A percentile compares a stretch with the other conserved stretches of the same genome.
Evolutionary conservation across 2,888 invertebrate species (phyloP).

Genomic region (Anodontia alba): DNA sequence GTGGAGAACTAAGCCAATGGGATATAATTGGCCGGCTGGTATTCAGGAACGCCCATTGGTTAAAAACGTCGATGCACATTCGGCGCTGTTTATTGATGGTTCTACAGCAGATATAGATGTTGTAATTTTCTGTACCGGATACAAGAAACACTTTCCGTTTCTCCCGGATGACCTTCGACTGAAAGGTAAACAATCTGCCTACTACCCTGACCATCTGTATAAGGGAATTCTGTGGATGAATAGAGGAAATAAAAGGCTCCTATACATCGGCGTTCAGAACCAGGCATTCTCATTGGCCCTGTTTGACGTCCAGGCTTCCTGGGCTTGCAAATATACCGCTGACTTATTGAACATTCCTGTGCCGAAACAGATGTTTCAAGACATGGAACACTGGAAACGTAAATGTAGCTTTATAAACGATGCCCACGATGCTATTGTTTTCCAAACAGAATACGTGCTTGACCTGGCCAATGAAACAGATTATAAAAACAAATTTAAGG

Average conservation of each 20-base stretch:
- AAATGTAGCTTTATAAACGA: neutral
- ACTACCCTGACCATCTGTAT: conserved; percentile 23
- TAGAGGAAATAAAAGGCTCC: conserved; percentile 46
- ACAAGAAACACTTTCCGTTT: conserved; percentile 24
- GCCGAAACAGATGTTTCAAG: conserved; percentile 28
- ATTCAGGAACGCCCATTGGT: conserved; percentile 52
- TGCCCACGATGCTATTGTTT: neutral
- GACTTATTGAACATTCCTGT: neutral
- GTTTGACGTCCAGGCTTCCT: conserved; percentile 54
- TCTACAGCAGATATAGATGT: conserved; percentile 44
- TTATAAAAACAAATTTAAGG: neutral
- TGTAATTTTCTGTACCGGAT: conserved; percentile 40
- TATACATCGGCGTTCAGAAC: conserved; percentile 52
- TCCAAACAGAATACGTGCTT: neutral
- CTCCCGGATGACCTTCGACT: conserved; percentile 17
- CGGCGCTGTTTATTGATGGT: conserved; percentile 50
- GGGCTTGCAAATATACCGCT: conserved; percentile 45
- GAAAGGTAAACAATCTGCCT: neutral
- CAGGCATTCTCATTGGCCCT: conserved; percentile 53
- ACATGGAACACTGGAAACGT: neutral
- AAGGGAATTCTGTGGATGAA: conserved; percentile 33
- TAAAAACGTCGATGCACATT: conserved; percentile 30
- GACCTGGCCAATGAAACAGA: neutral
- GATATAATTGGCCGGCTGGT: conserved; percentile 45
- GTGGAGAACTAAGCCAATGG: conserved; percentile 51